These are phyloP conservation scores for Hafferia zeledoni DNA, from an alignment of 2,797 vertebrate genomes.

Conservation along the genomic window DNA sequence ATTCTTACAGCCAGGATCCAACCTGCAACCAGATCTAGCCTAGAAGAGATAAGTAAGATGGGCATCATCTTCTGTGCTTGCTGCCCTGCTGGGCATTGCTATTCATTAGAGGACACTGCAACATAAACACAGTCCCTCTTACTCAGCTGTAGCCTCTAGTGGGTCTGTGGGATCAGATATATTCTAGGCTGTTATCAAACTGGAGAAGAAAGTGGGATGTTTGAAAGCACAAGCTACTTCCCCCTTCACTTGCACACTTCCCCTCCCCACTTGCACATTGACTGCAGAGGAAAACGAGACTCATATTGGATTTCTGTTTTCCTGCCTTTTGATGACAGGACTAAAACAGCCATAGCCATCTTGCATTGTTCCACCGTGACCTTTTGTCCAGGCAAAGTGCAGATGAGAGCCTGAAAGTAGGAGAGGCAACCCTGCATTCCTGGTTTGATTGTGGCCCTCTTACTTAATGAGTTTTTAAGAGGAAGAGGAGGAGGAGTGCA, in stretches of 20 bases:
- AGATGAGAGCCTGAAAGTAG: slow-evolving; percentile 8
- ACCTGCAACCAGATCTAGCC: neutral
- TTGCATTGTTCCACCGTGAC: neutral
- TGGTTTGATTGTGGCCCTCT: slow-evolving; percentile 73
- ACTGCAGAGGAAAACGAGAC: neutral
- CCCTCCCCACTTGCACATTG: neutral
- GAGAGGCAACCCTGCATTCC: slow-evolving; percentile 63
- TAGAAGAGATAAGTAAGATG: neutral
- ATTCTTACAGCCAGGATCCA: neutral
- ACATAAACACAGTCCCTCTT: neutral
- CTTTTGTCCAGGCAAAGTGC: slow-evolving; percentile 16
- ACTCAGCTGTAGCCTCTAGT: neutral
- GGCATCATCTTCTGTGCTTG: neutral
- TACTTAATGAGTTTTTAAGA: slow-evolving; percentile 76
- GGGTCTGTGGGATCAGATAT: neutral
- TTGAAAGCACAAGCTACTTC: neutral
- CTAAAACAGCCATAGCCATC: neutral
- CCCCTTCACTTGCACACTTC: neutral
- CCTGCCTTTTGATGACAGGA: neutral
- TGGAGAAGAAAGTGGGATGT: neutral
- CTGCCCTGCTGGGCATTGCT: neutral
- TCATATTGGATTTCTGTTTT: slow-evolving; percentile 1
- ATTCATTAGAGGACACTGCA: neutral
- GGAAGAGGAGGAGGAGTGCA: slow-evolving; percentile 49
- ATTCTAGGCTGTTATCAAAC: neutral